Conservation (phyloP, 2,113 vertebrate genomes). For the Australoheros scitulus region DNA sequence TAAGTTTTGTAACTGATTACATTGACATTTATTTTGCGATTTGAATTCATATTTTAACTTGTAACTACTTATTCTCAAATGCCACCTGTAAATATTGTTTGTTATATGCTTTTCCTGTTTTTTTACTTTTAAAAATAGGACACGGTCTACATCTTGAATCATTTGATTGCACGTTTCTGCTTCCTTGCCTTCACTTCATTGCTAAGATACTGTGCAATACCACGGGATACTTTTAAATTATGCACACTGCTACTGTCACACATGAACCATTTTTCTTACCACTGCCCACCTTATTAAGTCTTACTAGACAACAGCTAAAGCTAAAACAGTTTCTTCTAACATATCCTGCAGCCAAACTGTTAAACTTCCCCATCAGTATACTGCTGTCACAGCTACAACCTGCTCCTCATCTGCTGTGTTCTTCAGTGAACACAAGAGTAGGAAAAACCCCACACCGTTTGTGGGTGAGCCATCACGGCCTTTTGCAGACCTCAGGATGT, state of each 20-base stretch:
- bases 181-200: not conserved
- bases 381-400: conserved; percentile 38
- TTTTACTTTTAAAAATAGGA: not conserved
- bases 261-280: conserved; percentile 20
- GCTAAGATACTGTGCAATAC: not conserved
- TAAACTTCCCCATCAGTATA: conserved; percentile 67
- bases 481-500: conserved; percentile 45
- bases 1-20: not conserved
- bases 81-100: not conserved
- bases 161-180: not conserved
- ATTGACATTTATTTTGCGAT: not conserved
- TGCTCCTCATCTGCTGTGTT: conserved; percentile 10
- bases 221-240: conserved; percentile 13
- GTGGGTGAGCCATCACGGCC: conserved; percentile 17
- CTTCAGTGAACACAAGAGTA: conserved; percentile 36
- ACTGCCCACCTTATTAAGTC: conserved; percentile 47
- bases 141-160: not conserved
- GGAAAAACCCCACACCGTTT: conserved; percentile 34
- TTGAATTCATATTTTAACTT: not conserved
- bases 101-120: not conserved
- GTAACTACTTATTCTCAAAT: not conserved
- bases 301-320: conserved; percentile 21
- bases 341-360: conserved; percentile 43
- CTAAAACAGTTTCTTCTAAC: conserved; percentile 49
- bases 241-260: conserved; percentile 5